phyloP scores from a whole-genome alignment of 2,797 vertebrate genomes.

The Hydrophis major region DNA sequence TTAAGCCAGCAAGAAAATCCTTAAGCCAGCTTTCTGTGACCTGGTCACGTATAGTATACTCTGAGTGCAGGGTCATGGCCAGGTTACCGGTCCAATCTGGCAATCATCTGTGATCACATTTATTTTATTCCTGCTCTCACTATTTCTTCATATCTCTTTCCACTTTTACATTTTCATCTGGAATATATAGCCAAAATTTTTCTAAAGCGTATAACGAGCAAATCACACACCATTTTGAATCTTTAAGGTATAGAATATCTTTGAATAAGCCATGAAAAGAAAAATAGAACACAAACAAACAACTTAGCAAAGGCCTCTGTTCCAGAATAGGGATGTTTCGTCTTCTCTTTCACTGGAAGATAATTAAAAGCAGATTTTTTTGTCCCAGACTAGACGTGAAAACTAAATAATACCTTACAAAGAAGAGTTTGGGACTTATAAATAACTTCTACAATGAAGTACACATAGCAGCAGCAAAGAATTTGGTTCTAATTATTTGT shows the following conservation, averaged over 20 bases:
- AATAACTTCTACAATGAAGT: constrained; percentile 74
- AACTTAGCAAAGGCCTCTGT: constrained; percentile 51
- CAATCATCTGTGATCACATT: constrained; percentile 64
- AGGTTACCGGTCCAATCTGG: constrained; percentile 82
- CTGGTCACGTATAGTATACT: constrained; percentile 68
- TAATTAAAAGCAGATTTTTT: constrained; percentile 69
- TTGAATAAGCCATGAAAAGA: constrained; percentile 61
- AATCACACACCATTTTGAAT: constrained; percentile 58
- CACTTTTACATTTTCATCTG: constrained; percentile 39
- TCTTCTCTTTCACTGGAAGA: constrained; percentile 45
- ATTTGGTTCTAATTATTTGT: constrained; percentile 90
- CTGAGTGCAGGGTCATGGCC: constrained; percentile 76
- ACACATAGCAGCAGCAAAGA: constrained; percentile 59
- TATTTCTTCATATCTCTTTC: constrained; percentile 46
- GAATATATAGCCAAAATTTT: constrained; percentile 59
- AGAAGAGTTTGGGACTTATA: constrained; percentile 68
- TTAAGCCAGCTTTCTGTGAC: constrained; percentile 73
- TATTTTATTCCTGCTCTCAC: constrained; percentile 52
- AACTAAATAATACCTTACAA: constrained; percentile 63
- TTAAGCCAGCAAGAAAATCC: constrained; percentile 65
- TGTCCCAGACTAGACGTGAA: constrained; percentile 63
- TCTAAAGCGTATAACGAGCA: constrained; percentile 40
- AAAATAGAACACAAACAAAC: constrained; percentile 54
- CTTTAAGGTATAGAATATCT: constrained; percentile 58
- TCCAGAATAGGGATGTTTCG: constrained; percentile 60